phyloP scores from a whole-genome alignment of 2,797 vertebrate genomes.

The Melanotaenia parkinsoni region DNA sequence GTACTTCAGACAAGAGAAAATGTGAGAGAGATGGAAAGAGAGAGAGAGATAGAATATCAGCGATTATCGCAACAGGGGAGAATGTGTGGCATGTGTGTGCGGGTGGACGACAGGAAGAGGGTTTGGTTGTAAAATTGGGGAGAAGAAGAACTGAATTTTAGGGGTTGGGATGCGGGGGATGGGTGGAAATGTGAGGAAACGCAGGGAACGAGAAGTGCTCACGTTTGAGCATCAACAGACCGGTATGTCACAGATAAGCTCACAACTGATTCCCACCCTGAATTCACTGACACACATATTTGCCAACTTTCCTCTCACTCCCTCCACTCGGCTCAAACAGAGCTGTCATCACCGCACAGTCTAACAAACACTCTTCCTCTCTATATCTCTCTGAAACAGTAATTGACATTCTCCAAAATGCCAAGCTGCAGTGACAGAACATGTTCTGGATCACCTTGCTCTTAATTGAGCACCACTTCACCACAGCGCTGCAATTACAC shows the following conservation, averaged over 20 bases:
- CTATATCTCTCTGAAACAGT: constrained; percentile 53
- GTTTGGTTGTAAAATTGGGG: constrained; percentile 32
- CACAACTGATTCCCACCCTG: constrained; percentile 71
- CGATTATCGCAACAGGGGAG: constrained; percentile 46
- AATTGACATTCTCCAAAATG: constrained; percentile 73
- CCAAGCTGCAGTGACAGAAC: constrained; percentile 53
- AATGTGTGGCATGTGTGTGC: constrained; percentile 24
- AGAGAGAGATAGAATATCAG: constrained; percentile 43
- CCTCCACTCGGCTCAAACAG: constrained; percentile 43
- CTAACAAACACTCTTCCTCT: constrained; percentile 51
- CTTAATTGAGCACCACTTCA: constrained; percentile 72
- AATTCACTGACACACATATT: constrained; percentile 44
- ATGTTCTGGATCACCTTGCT: constrained; percentile 62
- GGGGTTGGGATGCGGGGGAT: constrained; percentile 63
- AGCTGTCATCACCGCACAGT: constrained; percentile 52
- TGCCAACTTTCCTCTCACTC: constrained; percentile 55
- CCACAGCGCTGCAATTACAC: constrained; percentile 54
- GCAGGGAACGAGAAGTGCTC: constrained; percentile 35
- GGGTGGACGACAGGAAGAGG: constrained; percentile 41
- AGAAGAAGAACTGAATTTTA: constrained; percentile 41
- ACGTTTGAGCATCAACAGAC: constrained; percentile 56
- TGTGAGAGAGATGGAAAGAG: constrained; percentile 37
- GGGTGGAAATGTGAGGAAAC: constrained; percentile 54
- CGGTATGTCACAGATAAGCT: constrained; percentile 65
- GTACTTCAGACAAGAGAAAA: constrained; percentile 70